phyloP scores from a whole-genome alignment of 1,140 invertebrate species.

The Drosophila equinoxialis region DNA sequence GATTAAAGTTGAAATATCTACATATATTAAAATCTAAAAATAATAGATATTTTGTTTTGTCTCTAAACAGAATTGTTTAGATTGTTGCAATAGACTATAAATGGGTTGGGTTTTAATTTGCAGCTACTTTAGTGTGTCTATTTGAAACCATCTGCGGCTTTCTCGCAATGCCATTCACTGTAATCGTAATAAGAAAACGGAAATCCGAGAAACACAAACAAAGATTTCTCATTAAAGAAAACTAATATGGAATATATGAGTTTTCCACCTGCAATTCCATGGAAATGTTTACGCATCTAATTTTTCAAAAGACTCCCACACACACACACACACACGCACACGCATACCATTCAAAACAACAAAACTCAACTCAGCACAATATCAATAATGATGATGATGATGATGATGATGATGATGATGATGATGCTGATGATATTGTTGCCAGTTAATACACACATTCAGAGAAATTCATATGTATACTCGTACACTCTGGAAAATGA shows the following conservation, averaged over 20 bases:
- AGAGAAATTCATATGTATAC: background rate
- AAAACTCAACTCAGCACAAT: background rate
- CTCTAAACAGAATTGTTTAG: too few relatives aligned
- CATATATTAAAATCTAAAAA: too few relatives aligned
- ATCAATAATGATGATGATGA: background rate
- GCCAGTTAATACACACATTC: background rate
- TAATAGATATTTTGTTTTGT: too few relatives aligned
- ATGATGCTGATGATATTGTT: too few relatives aligned
- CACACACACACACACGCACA: background rate
- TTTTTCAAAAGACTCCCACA: background rate
- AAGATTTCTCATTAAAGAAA: conserved; percentile 3
- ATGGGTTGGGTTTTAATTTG: too few relatives aligned
- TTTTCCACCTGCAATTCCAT: background rate
- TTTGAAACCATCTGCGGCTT: too few relatives aligned
- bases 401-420: conserved; percentile 4
- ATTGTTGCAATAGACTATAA: too few relatives aligned
- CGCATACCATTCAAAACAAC: background rate
- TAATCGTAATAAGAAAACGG: too few relatives aligned
- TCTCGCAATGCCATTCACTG: too few relatives aligned
- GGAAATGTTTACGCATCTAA: conserved; percentile 2
- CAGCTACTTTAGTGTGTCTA: too few relatives aligned
- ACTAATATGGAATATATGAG: conserved; percentile 6
- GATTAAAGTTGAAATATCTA: too few relatives aligned
- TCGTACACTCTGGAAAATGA: conserved; percentile 1
- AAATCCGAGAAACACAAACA: background rate